These are phyloP conservation scores for Holocentrus rufus DNA, from an alignment of 2,797 vertebrate genomes.

Conservation along the genomic window DNA sequence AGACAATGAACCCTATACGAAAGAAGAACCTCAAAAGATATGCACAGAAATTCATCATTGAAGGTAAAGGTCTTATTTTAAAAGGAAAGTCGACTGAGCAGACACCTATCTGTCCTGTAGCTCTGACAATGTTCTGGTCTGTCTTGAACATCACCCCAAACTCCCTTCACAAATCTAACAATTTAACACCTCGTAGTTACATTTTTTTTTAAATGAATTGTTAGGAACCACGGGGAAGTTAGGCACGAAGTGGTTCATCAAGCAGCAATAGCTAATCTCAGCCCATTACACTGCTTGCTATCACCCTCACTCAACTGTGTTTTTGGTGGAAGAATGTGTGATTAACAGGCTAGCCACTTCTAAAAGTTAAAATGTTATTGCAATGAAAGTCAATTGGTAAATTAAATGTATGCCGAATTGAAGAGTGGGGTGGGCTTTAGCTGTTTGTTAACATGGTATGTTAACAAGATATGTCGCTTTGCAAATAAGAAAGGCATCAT, in stretches of 20 bases:
- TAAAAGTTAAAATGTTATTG: not conserved
- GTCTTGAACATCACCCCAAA: not conserved
- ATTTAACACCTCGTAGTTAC: not conserved
- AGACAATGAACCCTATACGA: constrained; percentile 84
- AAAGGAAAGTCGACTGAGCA: not conserved
- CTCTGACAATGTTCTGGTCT: too few species aligned
- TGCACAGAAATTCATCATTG: constrained; percentile 88
- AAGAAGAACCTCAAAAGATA: constrained; percentile 91
- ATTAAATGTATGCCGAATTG: too few species aligned
- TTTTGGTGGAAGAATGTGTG: not conserved
- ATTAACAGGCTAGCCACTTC: fast-evolving
- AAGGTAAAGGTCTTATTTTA: constrained; percentile 76
- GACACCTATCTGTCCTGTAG: not conserved
- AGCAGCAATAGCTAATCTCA: not conserved
- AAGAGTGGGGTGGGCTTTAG: not conserved
- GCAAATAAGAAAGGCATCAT: not conserved
- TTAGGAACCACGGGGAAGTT: not conserved
- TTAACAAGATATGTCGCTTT: too few species aligned
- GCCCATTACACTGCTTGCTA: too few species aligned
- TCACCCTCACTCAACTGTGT: not conserved
- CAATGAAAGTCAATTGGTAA: not conserved
- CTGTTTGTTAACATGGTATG: too few species aligned
- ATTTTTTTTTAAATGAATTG: too few species aligned
- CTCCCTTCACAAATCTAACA: not conserved
- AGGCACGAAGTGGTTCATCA: not conserved